These are phyloP conservation scores for Therioaphis trifolii DNA, from an alignment of 2,888 invertebrate species.

Conservation along the genomic window DNA sequence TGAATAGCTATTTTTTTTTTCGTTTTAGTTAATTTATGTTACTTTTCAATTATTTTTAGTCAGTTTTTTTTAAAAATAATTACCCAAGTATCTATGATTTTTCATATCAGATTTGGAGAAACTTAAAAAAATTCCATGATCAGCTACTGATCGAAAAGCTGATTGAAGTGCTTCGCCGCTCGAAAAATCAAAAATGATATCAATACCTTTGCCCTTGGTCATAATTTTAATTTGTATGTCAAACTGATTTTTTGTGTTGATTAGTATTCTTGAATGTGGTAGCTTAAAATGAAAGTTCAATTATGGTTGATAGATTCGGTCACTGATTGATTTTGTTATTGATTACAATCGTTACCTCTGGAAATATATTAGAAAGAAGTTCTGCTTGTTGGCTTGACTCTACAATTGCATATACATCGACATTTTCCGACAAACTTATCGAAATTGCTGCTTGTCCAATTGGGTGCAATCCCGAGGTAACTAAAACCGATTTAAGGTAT, in stretches of 20 bases:
- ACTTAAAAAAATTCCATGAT: neutral
- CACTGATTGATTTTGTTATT: neutral
- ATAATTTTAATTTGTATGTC: conserved; percentile 26
- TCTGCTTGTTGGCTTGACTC: neutral
- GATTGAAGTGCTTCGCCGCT: neutral
- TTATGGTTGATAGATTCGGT: too few species aligned
- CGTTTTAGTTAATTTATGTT: too few species aligned
- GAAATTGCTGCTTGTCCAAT: conserved; percentile 35
- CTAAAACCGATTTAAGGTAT: neutral
- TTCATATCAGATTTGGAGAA: conserved; percentile 43
- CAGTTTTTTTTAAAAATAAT: neutral
- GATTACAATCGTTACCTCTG: neutral
- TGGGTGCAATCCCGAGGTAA: conserved; percentile 28
- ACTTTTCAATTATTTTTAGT: too few species aligned
- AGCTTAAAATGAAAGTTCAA: too few species aligned
- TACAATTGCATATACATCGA: neutral
- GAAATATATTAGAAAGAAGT: neutral
- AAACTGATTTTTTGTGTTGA: neutral
- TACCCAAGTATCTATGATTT: conserved; percentile 5
- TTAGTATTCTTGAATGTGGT: conserved; percentile 14
- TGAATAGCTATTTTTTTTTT: too few species aligned
- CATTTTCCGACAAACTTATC: neutral
- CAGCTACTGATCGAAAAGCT: neutral
- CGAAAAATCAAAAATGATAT: conserved; percentile 33
- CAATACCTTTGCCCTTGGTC: conserved; percentile 7